phyloP scores from a whole-genome alignment of 2,888 invertebrate genomes.

The Cinara cedri region DNA sequence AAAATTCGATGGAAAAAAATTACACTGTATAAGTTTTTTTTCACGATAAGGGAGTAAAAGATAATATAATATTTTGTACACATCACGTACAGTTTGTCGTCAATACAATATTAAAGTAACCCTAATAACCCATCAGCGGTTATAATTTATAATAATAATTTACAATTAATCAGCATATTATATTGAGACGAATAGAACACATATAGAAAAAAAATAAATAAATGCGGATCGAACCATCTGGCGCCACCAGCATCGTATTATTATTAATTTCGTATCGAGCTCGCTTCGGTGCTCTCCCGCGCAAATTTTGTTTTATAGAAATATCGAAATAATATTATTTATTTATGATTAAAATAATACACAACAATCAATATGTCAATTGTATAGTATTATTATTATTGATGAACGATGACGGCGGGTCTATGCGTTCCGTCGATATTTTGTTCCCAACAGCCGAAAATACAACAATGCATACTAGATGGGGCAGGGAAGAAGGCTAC shows the following conservation, averaged over 20 bases:
- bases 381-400: not conserved
- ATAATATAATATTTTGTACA: no score
- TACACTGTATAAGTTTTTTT: no score
- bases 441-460: not conserved
- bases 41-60: no score
- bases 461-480: not conserved
- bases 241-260: not conserved
- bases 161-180: not conserved
- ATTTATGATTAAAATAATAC: not conserved
- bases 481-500: not conserved
- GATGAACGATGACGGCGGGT: slow-evolving; percentile 11
- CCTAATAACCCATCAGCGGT: no score
- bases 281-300: not conserved
- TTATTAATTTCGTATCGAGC: slow-evolving; percentile 30
- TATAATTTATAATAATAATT: slow-evolving; percentile 28
- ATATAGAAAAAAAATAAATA: slow-evolving; percentile 8
- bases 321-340: slow-evolving; percentile 31
- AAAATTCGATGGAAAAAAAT: no score
- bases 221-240: slow-evolving; percentile 30
- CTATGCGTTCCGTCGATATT: not conserved
- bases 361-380: slow-evolving; percentile 8
- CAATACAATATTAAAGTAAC: no score
- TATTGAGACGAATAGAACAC: not conserved
- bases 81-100: no score
- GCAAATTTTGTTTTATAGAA: not conserved